Evolutionary conservation across 2,888 invertebrate genomes (phyloP), one percentile per base, ranked within the genome.

Genomic region (Nomada fabriciana): DNA sequence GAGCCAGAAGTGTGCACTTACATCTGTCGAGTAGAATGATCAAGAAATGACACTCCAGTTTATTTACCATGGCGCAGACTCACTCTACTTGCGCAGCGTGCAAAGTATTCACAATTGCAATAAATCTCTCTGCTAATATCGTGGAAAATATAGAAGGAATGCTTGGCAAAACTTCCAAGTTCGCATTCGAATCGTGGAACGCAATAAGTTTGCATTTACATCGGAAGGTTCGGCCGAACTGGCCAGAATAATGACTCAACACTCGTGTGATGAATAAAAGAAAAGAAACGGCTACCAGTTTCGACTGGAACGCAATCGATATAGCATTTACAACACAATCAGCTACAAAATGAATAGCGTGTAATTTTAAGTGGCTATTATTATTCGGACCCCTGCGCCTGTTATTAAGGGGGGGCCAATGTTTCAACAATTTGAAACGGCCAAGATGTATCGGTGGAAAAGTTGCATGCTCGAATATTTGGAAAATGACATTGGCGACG

Each of bases 231-330:
- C 13, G 50, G 50, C 11, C 29, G 50, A 61, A 71, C 70, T 23
- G 50, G 36, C 20, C 70, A 29, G 60, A 36, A 61, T 71, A 71
- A 71, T 61, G 70, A 71, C 60, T 71, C 70, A 52, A 36, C 60
- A 23, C 23, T 29, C 60, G 60, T 5, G 60, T 0, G 60, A 71
- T 71, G 70, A 71, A 71, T 71, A 71, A 61, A 61, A 71, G 70
- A 71, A 71, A 71, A n/a, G 70, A 47, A 36, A 20, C 60, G 50
- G 60, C 70, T 61, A 71, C 60, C 60, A 71, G 70, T 50, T 71
- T 50, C 60, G 50, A 15, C 10, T 20, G 70, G 50, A 15, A 71
- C 70, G 70, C 50, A 60, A 61, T 71, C 52, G 60, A 60, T 15
- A 18, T 13, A 18, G 20, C 59, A 60, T 70, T 70, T 20, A 59